A percentile compares a stretch with the other conserved stretches of the same genome.
Conservation (phyloP, 2,888 invertebrate genomes). For the Aromia moschata region DNA sequence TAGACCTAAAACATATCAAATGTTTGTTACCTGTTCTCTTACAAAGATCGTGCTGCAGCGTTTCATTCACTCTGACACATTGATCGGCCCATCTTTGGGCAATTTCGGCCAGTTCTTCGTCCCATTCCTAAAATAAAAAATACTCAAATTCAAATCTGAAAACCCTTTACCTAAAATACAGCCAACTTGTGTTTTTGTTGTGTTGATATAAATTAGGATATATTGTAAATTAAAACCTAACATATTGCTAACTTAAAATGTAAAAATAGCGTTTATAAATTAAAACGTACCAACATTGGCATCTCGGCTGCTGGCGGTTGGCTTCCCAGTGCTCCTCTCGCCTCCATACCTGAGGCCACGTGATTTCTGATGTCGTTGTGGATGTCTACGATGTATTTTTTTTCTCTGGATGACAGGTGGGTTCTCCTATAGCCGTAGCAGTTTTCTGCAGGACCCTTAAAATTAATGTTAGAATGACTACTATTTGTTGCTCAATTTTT, state of each 20-base stretch:
- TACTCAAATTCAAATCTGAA: no score
- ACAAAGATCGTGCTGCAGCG: conserved; percentile 44
- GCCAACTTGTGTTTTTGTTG: no score
- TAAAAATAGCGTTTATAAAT: no score
- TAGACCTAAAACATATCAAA: no score
- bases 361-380: conserved; percentile 47
- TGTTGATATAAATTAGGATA: no score
- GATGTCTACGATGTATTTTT: conserved; percentile 43
- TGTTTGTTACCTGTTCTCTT: conserved; percentile 39
- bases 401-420: conserved; percentile 32
- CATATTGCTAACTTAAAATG: no score
- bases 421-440: conserved; percentile 39
- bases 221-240: no score
- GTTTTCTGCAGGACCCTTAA: conserved; percentile 34
- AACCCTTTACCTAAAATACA: not conserved
- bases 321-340: conserved; percentile 39
- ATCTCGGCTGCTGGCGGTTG: conserved; percentile 46
- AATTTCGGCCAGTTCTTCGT: conserved; percentile 44
- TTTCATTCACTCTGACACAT: conserved; percentile 37
- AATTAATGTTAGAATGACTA: no score
- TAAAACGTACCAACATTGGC: conserved; percentile 40
- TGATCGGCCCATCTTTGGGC: conserved; percentile 50
- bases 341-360: conserved; percentile 45
- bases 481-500: no score
- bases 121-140: conserved; percentile 45